A percentile compares a stretch with the other conserved stretches of the same genome.
Evolutionary conservation across 2,888 invertebrate genomes (phyloP).

Genomic region (Lasioglossum malachurum): DNA sequence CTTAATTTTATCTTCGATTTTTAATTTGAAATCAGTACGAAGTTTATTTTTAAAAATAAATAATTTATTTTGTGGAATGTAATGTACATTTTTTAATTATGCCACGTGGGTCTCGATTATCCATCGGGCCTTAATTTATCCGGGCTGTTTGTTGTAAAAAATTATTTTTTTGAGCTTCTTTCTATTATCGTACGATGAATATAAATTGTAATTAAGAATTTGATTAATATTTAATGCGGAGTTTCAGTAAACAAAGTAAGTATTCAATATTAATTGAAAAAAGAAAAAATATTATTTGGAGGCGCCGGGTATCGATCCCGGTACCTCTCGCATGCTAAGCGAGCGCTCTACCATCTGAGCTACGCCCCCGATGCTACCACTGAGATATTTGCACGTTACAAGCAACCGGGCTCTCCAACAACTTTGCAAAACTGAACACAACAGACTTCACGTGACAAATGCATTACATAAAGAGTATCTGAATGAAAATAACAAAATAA

Average conservation of each 20-base stretch:
- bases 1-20: no score
- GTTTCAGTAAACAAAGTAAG: neutral
- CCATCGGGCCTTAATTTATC: no score
- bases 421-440: neutral
- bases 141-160: no score
- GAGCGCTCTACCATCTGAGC: conserved; percentile 84
- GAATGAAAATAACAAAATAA: neutral
- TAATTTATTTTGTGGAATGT: no score
- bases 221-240: neutral
- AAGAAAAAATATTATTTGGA: conserved; percentile 64
- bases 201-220: no score
- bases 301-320: conserved; percentile 83
- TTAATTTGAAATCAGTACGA: no score
- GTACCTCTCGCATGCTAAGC: conserved; percentile 84
- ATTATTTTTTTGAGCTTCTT: no score
- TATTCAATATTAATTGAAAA: neutral
- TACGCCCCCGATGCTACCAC: conserved; percentile 75
- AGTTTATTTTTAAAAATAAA: no score
- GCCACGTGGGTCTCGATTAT: no score
- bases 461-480: neutral
- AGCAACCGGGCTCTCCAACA: neutral
- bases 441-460: neutral
- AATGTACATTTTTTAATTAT: no score
- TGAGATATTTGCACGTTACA: neutral
- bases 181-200: no score